Conservation (phyloP, 1,140 invertebrate species). For the Drosophila carrolli region DNA sequence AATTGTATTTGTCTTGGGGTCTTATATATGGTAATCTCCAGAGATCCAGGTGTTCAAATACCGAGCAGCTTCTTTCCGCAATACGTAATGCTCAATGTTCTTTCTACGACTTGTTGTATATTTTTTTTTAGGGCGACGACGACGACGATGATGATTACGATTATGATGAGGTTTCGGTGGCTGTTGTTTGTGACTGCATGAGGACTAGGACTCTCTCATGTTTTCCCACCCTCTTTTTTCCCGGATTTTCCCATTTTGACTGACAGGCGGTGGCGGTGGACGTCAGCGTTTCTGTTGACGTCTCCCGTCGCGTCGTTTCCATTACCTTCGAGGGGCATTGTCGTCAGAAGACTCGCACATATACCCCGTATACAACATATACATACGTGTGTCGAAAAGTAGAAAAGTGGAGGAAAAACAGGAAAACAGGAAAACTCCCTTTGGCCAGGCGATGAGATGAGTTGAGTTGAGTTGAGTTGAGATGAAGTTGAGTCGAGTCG, state of each 20-base stretch:
- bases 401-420: conserved; percentile 28
- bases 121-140: conserved; percentile 13
- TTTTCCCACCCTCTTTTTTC: conserved; percentile 32
- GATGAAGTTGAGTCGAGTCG: background rate
- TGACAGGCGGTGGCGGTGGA: conserved; percentile 38
- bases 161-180: conserved; percentile 43
- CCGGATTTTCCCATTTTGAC: conserved; percentile 28
- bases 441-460: conserved; percentile 8
- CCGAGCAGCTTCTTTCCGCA: conserved; percentile 25
- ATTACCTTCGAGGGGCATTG: conserved; percentile 44
- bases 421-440: conserved; percentile 41
- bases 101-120: background rate
- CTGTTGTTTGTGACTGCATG: conserved; percentile 25
- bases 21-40: conserved; percentile 32
- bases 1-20: conserved; percentile 23
- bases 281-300: conserved; percentile 24
- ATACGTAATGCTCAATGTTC: background rate
- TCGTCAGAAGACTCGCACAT: conserved; percentile 20
- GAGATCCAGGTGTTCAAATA: conserved; percentile 32
- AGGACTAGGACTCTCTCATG: conserved; percentile 7
- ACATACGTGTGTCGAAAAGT: conserved; percentile 1
- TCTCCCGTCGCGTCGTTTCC: conserved; percentile 27
- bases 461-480: background rate
- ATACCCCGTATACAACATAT: background rate
- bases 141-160: conserved; percentile 6